These are phyloP conservation scores for Bergia puertoricense DNA, from an alignment of 92 coral and sea anemone species.

Conservation along the genomic window DNA sequence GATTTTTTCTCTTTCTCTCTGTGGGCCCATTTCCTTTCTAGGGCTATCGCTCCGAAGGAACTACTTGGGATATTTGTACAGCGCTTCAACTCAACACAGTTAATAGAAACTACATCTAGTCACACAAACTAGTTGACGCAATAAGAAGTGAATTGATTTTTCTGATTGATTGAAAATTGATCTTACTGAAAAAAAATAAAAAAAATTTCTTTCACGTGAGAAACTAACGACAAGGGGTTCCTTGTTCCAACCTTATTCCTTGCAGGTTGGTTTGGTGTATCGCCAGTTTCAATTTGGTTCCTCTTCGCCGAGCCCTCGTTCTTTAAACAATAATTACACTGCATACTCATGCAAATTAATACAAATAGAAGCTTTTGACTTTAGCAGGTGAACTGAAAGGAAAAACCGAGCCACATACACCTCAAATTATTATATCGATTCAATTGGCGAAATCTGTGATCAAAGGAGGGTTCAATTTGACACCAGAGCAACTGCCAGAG, in stretches of 20 bases:
- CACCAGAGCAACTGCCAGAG: not conserved
- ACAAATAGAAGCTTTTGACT: slow-evolving; percentile 1
- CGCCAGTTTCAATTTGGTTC: not conserved
- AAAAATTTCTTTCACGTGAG: not conserved
- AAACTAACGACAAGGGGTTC: not conserved
- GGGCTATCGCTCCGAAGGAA: too few species aligned
- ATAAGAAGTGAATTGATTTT: too few species aligned
- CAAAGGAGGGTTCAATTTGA: not conserved
- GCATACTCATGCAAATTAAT: not conserved
- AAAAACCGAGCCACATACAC: not conserved
- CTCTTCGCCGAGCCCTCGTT: not conserved
- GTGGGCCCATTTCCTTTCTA: too few species aligned
- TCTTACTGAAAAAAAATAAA: too few species aligned
- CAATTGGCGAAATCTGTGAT: not conserved
- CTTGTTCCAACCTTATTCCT: not conserved
- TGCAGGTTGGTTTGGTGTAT: not conserved
- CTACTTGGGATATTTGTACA: too few species aligned
- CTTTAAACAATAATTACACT: not conserved
- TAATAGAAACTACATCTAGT: too few species aligned
- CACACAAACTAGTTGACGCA: too few species aligned
- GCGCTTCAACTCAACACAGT: too few species aligned
- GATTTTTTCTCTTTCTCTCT: too few species aligned
- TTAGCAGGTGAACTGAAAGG: not conserved
- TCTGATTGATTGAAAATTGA: too few species aligned
- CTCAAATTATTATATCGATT: not conserved